A percentile compares a stretch with the other conserved stretches of the same genome.
Evolutionary conservation across 1,140 invertebrate genomes (phyloP).

Genomic region (Formica exsecta): DNA sequence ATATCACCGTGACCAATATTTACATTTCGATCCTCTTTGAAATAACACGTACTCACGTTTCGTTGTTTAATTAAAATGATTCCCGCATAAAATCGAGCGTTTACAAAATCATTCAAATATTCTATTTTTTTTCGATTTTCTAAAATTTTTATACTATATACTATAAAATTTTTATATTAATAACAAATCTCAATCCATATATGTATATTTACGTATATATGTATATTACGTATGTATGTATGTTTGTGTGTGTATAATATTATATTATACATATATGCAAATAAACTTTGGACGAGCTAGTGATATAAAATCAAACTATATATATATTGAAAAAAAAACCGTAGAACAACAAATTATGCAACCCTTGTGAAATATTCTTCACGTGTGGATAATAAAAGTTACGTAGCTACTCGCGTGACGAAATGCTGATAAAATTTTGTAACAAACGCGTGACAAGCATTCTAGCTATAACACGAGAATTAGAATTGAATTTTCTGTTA

Average conservation of each 20-base stretch:
- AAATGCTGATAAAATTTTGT: constrained; percentile 45
- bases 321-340: not conserved
- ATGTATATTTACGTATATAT: too few species aligned
- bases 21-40: not conserved
- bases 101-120: too few species aligned
- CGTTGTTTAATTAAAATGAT: constrained; percentile 9
- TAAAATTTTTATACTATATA: not conserved
- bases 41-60: not conserved
- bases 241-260: too few species aligned
- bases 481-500: constrained; percentile 13
- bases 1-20: not conserved
- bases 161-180: not conserved
- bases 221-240: too few species aligned
- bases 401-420: constrained; percentile 39
- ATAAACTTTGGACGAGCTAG: not conserved
- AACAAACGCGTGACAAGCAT: constrained; percentile 34
- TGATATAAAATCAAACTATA: constrained; percentile 20
- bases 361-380: not conserved
- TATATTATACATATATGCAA: not conserved
- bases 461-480: not conserved
- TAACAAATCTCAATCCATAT: not conserved
- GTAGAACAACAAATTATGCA: constrained; percentile 40
- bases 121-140: too few species aligned
- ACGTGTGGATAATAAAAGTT: constrained; percentile 29
- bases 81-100: too few species aligned